Percentiles rank a stretch among this genome's conserved stretches.
Conservation (phyloP, 1,140 invertebrate genomes). For the Micrasema minimum region DNA sequence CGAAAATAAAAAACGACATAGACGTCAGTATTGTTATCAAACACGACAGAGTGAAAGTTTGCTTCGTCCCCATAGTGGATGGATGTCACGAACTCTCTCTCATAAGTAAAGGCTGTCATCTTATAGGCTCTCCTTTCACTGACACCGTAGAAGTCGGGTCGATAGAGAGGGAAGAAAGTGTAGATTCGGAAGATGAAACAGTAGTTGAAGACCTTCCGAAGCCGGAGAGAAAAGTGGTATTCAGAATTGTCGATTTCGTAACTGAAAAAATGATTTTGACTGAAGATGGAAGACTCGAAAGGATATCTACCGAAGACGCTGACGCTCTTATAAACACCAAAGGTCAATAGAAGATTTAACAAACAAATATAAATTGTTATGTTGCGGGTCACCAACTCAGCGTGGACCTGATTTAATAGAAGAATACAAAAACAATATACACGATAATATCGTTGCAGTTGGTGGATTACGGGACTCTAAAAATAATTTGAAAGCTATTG, state of each 20-base stretch:
- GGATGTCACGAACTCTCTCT: slow-evolving; percentile 65
- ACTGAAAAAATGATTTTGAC: slow-evolving; percentile 67
- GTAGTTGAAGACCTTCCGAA: slow-evolving; percentile 59
- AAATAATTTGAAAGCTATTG: slow-evolving; percentile 42
- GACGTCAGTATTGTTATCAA: slow-evolving; percentile 59
- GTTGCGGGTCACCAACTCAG: slow-evolving; percentile 18
- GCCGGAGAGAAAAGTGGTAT: slow-evolving; percentile 63
- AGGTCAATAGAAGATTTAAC: slow-evolving; percentile 45
- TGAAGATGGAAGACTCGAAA: slow-evolving; percentile 65
- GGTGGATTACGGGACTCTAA: slow-evolving; percentile 10
- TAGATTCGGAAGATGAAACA: slow-evolving; percentile 63
- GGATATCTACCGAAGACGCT: slow-evolving; percentile 58
- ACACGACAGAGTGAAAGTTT: slow-evolving; percentile 60
- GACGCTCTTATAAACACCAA: slow-evolving; percentile 31
- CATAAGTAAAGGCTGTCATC: slow-evolving; percentile 62
- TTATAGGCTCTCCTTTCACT: slow-evolving; percentile 65
- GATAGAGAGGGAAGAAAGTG: slow-evolving; percentile 48
- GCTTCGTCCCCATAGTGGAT: slow-evolving; percentile 59
- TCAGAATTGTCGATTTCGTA: slow-evolving; percentile 67
- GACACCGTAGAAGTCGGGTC: slow-evolving; percentile 61
- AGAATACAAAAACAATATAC: slow-evolving; percentile 35
- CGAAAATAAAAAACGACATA: slow-evolving; percentile 63
- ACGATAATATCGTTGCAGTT: slow-evolving; percentile 16
- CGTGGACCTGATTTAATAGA: slow-evolving; percentile 45
- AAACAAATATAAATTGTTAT: slow-evolving; percentile 37